phyloP scores from a whole-genome alignment of 2,797 vertebrate species.

The Sebastes vulpes region DNA sequence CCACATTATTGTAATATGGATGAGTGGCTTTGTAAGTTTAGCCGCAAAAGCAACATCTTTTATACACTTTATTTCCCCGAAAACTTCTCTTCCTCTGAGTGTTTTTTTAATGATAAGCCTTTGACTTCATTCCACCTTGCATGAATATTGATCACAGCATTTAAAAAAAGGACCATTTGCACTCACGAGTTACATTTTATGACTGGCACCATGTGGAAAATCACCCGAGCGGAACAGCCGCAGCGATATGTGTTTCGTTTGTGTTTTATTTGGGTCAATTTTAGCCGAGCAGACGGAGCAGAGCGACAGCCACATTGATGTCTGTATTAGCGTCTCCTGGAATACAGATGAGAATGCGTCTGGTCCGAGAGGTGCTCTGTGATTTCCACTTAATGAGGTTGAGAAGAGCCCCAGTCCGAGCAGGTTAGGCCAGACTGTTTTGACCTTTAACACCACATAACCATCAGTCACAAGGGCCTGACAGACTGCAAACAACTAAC shows the following conservation, averaged over 20 bases:
- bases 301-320: constrained; percentile 43
- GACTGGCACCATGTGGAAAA: constrained; percentile 10
- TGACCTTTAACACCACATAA: constrained; percentile 66
- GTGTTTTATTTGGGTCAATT: constrained; percentile 47
- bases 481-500: constrained; percentile 49
- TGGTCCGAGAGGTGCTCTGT: constrained; percentile 36
- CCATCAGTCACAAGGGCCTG: constrained; percentile 52
- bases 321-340: constrained; percentile 56
- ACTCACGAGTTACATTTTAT: constrained; percentile 15
- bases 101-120: not conserved
- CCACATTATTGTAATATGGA: constrained; percentile 26
- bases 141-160: constrained; percentile 40
- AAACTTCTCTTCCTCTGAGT: constrained; percentile 1
- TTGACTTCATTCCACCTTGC: not conserved
- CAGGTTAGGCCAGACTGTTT: constrained; percentile 40
- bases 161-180: constrained; percentile 4
- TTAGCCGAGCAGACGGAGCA: constrained; percentile 45
- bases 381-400: constrained; percentile 74
- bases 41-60: constrained; percentile 9
- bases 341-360: constrained; percentile 67
- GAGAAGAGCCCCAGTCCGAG: constrained; percentile 37
- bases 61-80: constrained; percentile 5
- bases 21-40: constrained; percentile 21
- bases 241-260: constrained; percentile 29
- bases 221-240: constrained; percentile 8